Percentiles rank a stretch among this genome's conserved stretches.
Evolutionary conservation across 23 tunicate species (phyloP).

Genomic region (Halocynthia roretzi): DNA sequence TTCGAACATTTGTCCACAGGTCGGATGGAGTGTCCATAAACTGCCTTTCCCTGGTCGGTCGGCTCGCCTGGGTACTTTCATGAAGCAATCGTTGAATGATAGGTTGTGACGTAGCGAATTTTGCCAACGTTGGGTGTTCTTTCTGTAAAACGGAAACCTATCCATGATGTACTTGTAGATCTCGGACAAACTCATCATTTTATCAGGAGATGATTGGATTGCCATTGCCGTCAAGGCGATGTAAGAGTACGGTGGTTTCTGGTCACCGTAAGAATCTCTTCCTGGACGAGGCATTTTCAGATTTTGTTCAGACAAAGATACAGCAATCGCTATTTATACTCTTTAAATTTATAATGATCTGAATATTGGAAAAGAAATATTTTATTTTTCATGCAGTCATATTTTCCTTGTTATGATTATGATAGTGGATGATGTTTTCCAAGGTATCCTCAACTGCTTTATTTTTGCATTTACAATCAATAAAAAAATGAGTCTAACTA

Average conservation of each 20-base stretch:
- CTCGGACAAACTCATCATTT: slow-evolving; percentile 89
- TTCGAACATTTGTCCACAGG: slow-evolving; percentile 94
- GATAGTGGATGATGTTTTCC: background rate
- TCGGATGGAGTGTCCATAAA: slow-evolving; percentile 82
- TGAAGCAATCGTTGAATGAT: slow-evolving; percentile 88
- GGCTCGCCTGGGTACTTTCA: slow-evolving; percentile 76
- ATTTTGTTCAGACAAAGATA: background rate
- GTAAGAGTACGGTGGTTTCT: slow-evolving; percentile 93
- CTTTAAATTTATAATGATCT: background rate
- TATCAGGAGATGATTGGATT: slow-evolving; percentile 80
- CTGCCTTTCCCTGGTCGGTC: slow-evolving; percentile 96
- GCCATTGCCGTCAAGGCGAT: slow-evolving; percentile 97
- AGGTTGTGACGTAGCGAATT: slow-evolving; percentile 89
- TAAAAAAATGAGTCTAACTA: too few species aligned
- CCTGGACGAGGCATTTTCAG: slow-evolving; percentile 81
- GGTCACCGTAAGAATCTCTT: slow-evolving; percentile 84
- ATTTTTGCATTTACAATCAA: too few species aligned
- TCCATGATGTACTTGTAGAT: slow-evolving; percentile 91
- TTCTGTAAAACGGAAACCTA: slow-evolving; percentile 86
- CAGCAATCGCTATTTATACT: background rate
- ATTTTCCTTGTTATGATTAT: background rate
- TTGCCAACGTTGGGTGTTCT: slow-evolving; percentile 97
- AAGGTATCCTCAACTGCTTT: background rate
- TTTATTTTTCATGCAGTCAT: background rate
- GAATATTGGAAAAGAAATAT: background rate